phyloP scores from a whole-genome alignment of 2,113 vertebrate species.

The Hemichromis elongatus region DNA sequence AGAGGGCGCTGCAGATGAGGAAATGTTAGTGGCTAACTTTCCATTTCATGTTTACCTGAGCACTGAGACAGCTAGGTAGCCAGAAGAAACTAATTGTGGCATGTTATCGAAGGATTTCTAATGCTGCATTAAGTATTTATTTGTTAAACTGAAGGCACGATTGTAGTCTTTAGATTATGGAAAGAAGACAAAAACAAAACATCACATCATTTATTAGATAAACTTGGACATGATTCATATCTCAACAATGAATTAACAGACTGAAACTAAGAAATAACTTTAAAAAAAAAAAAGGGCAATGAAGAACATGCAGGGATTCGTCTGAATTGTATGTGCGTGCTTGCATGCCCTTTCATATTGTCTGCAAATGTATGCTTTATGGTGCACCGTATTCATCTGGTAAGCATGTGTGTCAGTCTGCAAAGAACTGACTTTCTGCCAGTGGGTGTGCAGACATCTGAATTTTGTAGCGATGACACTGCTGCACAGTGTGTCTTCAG shows the following conservation, averaged over 20 bases:
- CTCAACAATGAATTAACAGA: neutral
- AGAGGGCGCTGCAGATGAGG: slow-evolving; percentile 57
- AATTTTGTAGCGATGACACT: neutral
- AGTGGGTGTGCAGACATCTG: neutral
- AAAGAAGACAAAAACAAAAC: neutral
- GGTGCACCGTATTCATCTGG: neutral
- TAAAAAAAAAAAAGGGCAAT: too few relatives aligned
- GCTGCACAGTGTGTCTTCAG: neutral
- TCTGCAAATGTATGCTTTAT: neutral
- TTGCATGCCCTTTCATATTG: neutral
- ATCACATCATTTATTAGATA: neutral
- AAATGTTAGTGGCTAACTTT: neutral
- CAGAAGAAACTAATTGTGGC: neutral
- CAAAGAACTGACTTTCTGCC: neutral
- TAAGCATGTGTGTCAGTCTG: neutral
- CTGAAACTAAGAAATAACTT: neutral
- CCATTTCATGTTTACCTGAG: neutral
- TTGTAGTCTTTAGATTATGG: neutral
- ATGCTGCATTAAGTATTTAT: too few relatives aligned
- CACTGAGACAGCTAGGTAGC: neutral
- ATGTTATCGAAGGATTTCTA: neutral
- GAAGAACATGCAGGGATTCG: neutral
- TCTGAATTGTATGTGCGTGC: neutral
- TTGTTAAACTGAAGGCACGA: neutral
- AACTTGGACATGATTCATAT: neutral